A percentile compares a stretch with the other conserved stretches of the same genome.
Conservation (phyloP, 64 coral and sea anemone species). For the Montipora capricornis region DNA sequence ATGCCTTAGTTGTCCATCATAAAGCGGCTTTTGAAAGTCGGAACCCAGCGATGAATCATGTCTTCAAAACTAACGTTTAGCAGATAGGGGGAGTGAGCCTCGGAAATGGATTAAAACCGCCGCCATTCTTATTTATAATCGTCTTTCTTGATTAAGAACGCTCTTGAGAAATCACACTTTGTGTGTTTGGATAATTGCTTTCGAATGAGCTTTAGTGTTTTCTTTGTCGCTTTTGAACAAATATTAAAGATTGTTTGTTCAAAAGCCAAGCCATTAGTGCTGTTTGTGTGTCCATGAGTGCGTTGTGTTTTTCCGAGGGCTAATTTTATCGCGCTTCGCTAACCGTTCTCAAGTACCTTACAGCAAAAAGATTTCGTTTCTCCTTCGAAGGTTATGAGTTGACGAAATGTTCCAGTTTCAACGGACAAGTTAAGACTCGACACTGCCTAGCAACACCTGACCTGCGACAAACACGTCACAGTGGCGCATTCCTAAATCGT, state of each 20-base stretch:
- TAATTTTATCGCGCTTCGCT: neutral
- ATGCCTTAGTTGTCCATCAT: conserved; percentile 25
- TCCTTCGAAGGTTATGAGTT: neutral
- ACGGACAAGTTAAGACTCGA: neutral
- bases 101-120: conserved; percentile 34
- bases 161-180: conserved; percentile 46
- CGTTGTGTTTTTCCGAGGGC: neutral
- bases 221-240: conserved; percentile 47
- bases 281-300: conserved; percentile 2
- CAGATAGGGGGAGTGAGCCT: conserved; percentile 41
- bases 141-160: conserved; percentile 7
- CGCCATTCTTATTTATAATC: conserved; percentile 33
- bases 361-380: neutral
- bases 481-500: neutral
- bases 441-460: conserved; percentile 51
- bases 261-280: conserved; percentile 25
- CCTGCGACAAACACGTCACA: conserved; percentile 40
- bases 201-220: conserved; percentile 46
- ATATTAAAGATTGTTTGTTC: conserved; percentile 47
- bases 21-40: conserved; percentile 38
- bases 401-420: conserved; percentile 17
- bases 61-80: conserved; percentile 39
- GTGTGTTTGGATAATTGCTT: conserved; percentile 35
- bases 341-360: neutral
- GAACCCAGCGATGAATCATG: conserved; percentile 1